Conservation (phyloP, 2,888 invertebrate species). For the Lithophane leautieri region DNA sequence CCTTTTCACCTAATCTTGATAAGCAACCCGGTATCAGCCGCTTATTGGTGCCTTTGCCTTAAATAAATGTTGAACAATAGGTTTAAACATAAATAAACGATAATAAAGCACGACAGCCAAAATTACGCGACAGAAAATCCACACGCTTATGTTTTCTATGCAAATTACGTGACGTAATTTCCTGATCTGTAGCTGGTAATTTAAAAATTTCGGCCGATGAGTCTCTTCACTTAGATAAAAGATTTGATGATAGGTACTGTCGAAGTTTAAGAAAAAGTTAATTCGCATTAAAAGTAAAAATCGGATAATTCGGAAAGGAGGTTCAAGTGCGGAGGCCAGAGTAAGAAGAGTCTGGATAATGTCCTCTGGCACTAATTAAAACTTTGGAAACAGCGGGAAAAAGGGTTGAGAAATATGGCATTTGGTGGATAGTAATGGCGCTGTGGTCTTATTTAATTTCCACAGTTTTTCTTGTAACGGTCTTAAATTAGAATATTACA, state of each 20-base stretch:
- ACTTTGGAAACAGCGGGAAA: slow-evolving; percentile 86
- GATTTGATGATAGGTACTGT: slow-evolving; percentile 64
- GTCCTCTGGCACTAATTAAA: slow-evolving; percentile 90
- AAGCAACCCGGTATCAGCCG: slow-evolving; percentile 31
- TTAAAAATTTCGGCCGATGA: background rate
- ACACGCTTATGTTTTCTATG: background rate
- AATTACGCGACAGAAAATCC: background rate
- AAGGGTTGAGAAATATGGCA: slow-evolving; percentile 88
- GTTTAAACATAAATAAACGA: slow-evolving; percentile 30
- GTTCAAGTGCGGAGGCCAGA: slow-evolving; percentile 77
- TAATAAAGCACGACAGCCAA: background rate
- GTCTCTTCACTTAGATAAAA: slow-evolving; percentile 14
- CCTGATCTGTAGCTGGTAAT: background rate
- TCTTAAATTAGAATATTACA: slow-evolving; percentile 75
- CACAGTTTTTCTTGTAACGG: slow-evolving; percentile 80
- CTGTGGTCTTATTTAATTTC: slow-evolving; percentile 84
- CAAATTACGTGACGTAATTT: background rate
- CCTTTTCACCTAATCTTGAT: slow-evolving; percentile 52
- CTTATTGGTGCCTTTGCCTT: slow-evolving; percentile 22
- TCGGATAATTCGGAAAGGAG: slow-evolving; percentile 80
- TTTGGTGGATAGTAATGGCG: slow-evolving; percentile 86
- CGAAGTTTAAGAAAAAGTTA: slow-evolving; percentile 74
- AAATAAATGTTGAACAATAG: slow-evolving; percentile 36
- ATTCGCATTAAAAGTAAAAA: slow-evolving; percentile 76
- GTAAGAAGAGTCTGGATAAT: slow-evolving; percentile 85